Evolutionary conservation across 2,888 invertebrate genomes (phyloP), one percentile per base, ranked within the genome.

Genomic region (Gymnosoma rotundatum): DNA sequence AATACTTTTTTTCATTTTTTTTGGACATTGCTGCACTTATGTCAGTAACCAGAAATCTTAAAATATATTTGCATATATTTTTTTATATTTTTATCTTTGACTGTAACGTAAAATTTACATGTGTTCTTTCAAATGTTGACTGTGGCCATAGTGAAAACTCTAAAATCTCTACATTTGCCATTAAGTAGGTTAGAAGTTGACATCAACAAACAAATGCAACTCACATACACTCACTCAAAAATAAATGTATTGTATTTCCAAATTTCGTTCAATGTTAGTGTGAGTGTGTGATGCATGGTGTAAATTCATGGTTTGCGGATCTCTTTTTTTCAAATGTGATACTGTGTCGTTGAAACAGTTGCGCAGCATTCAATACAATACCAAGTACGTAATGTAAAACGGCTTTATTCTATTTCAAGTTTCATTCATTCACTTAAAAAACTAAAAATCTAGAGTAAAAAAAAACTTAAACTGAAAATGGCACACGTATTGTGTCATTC

Each of bases 401-500:
- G 63, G 25, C 10, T 60, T 50, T 56, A 52, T 48, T 48, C 16
- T 25, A 18, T 58, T 69, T 74, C 42, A 8, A 12, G 7, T 60
- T 78, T 32, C n/a, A n/a, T n/a, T n/a, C n/a, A n/a, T 12, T 20
- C 18, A 18, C 32, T 20, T 54, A 14, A 58, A 45, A 52, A 20
- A 67, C 7, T 21, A 10, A 45, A 67, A 60, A 38, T 21, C 61
- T 42, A 20, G 32, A 58, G 14, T n/a, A 72, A 69, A 48, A 16
- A 48, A 61, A 69, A 70, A 25, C 21, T 60, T 64, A 56, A 76
- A 76, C 84, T 81, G 70, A 70, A 84, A 84, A 81, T 84, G 84
- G 81, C 81, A 84, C 72, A 76, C 52, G 75, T 66, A 66, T 12
- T 42, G 12, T 76, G 70, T 69, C 70, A 70, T 64, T 76, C 52